phyloP scores from a whole-genome alignment of 2,797 vertebrate genomes.

The Poecilia gillii region DNA sequence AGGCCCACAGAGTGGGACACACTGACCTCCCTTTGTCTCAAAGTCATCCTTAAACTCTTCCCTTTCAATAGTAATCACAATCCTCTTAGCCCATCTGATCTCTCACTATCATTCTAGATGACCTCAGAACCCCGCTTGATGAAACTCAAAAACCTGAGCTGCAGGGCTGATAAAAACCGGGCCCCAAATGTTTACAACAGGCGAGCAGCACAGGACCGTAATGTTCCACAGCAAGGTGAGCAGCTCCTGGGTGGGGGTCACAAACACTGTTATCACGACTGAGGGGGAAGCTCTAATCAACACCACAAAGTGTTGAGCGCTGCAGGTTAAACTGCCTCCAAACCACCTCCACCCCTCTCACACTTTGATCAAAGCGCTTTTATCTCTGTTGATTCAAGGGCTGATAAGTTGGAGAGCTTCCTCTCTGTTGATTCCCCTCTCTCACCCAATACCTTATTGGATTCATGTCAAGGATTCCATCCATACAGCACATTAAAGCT shows the following conservation, averaged over 20 bases:
- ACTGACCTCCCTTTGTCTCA: constrained; percentile 16
- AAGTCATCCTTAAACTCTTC: constrained; percentile 7
- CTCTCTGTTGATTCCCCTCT: constrained; percentile 10
- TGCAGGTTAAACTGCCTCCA: constrained; percentile 10
- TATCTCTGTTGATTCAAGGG: constrained; percentile 42
- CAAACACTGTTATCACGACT: constrained; percentile 12
- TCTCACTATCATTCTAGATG: constrained; percentile 8
- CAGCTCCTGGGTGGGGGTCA: not conserved
- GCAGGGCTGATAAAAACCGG: constrained; percentile 4
- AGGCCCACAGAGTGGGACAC: not conserved
- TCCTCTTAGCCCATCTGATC: constrained; percentile 5
- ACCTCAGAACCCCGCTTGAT: constrained; percentile 22
- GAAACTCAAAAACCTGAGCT: constrained; percentile 6
- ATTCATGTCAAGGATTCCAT: constrained; percentile 43
- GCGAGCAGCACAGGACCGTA: not conserved
- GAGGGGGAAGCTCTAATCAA: constrained; percentile 9
- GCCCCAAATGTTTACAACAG: not conserved
- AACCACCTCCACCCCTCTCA: constrained; percentile 10
- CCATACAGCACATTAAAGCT: constrained; percentile 18
- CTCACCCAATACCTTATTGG: constrained; percentile 28
- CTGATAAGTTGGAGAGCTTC: constrained; percentile 22
- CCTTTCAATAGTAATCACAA: constrained; percentile 18
- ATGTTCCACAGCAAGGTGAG: constrained; percentile 13
- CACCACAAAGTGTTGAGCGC: not conserved
- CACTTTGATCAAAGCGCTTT: constrained; percentile 39